A percentile compares a stretch with the other conserved stretches of the same genome.
Evolutionary conservation across 37 sponge, comb jelly and placozoan genomes (phyloP).

Genomic region (Halichondria panicea): DNA sequence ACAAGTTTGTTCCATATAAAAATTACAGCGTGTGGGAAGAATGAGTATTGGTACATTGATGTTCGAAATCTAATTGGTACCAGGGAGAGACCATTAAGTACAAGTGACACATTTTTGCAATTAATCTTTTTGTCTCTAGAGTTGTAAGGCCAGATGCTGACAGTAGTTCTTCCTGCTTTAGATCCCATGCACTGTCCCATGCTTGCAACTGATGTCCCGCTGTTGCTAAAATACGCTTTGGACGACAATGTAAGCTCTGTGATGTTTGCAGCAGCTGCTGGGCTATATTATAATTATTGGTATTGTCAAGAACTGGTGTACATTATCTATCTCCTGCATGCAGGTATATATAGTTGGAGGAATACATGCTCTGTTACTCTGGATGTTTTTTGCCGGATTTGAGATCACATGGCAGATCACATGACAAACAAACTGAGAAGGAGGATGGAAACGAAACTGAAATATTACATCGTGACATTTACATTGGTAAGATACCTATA

Average conservation of each 20-base stretch:
- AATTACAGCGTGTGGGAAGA: too few relatives aligned
- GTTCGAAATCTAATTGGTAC: too few relatives aligned
- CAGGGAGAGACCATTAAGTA: too few relatives aligned
- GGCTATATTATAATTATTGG: slow-evolving; percentile 47
- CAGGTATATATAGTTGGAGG: slow-evolving; percentile 38
- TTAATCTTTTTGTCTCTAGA: too few relatives aligned
- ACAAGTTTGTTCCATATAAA: too few relatives aligned
- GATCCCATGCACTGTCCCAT: too few relatives aligned
- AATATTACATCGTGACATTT: slow-evolving; percentile 56
- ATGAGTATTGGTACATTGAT: too few relatives aligned
- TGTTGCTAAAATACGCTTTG: slow-evolving; percentile 70
- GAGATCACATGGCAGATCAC: too few relatives aligned
- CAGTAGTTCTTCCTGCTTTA: too few relatives aligned
- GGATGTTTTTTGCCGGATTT: slow-evolving; percentile 36
- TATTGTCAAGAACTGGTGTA: background rate
- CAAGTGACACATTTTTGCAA: too few relatives aligned
- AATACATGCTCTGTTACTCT: slow-evolving; percentile 19
- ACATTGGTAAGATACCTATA: too few relatives aligned
- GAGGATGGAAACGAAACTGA: slow-evolving; percentile 46
- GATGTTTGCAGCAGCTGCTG: slow-evolving; percentile 39
- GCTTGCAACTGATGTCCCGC: slow-evolving; percentile 62
- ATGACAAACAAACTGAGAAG: slow-evolving; percentile 20
- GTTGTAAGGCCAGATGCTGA: too few relatives aligned
- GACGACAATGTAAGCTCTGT: slow-evolving; percentile 62
- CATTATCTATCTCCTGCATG: background rate